Conservation (phyloP, 2,113 vertebrate species). For the Cromileptes altivelis region DNA sequence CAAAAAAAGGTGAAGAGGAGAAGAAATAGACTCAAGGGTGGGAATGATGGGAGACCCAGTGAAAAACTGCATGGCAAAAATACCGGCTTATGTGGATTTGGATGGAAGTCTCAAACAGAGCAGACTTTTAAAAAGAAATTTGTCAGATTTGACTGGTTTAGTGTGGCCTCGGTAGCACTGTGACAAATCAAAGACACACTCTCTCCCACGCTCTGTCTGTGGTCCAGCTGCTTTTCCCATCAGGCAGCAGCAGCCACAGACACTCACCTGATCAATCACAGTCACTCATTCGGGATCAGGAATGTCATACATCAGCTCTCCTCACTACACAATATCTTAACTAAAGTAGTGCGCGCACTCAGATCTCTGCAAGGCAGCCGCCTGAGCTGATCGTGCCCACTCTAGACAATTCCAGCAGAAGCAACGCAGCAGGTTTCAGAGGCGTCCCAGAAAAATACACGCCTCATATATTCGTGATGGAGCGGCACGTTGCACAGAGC, state of each 20-base stretch:
- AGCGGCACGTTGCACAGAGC: no score
- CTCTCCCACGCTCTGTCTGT: slow-evolving; percentile 24
- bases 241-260: slow-evolving; percentile 11
- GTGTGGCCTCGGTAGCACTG: slow-evolving; percentile 11
- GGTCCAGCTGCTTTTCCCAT: slow-evolving; percentile 68
- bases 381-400: no score
- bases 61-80: background rate
- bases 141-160: background rate
- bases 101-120: background rate
- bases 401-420: no score
- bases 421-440: no score
- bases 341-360: background rate
- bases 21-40: slow-evolving; percentile 8
- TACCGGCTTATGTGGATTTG: background rate
- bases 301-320: background rate
- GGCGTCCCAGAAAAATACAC: no score
- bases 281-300: slow-evolving; percentile 2
- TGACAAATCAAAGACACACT: slow-evolving; percentile 36
- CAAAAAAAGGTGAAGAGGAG: background rate
- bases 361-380: no score
- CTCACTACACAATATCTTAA: background rate
- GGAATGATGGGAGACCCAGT: background rate
- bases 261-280: slow-evolving; percentile 33
- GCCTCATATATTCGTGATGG: no score
- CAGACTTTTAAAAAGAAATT: background rate